Percentiles rank a stretch among this genome's conserved stretches.
Conservation (phyloP, 2,797 vertebrate genomes). For the Euthynnus affinis region DNA sequence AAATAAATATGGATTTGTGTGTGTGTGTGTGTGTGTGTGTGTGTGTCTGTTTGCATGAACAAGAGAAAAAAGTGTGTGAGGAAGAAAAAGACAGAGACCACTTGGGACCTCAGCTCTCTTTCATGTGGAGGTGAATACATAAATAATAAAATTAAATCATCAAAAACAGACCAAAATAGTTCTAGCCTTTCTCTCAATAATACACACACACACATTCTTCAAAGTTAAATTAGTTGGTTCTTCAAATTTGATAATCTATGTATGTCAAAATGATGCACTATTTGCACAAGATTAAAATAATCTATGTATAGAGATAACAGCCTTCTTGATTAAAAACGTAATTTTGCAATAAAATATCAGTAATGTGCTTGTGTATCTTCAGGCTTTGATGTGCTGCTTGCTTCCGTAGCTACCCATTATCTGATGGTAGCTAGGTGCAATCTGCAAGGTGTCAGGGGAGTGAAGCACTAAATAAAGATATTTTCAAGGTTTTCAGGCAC, state of each 20-base stretch:
- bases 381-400: slow-evolving; percentile 51
- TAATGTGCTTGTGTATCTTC: slow-evolving; percentile 36
- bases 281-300: slow-evolving; percentile 17
- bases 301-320: slow-evolving; percentile 1
- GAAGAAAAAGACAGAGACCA: slow-evolving; percentile 57
- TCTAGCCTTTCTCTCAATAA: slow-evolving; percentile 27
- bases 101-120: slow-evolving; percentile 76
- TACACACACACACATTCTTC: slow-evolving; percentile 43
- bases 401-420: slow-evolving; percentile 56
- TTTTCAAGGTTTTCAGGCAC: slow-evolving; percentile 71
- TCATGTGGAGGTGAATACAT: slow-evolving; percentile 83
- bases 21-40: neutral
- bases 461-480: slow-evolving; percentile 66
- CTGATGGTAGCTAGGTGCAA: slow-evolving; percentile 66
- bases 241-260: slow-evolving; percentile 43
- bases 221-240: slow-evolving; percentile 32
- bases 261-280: slow-evolving; percentile 1
- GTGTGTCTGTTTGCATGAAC: slow-evolving; percentile 44
- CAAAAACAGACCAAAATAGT: slow-evolving; percentile 79
- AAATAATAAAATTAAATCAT: slow-evolving; percentile 82
- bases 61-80: slow-evolving; percentile 43
- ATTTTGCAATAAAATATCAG: slow-evolving; percentile 31
- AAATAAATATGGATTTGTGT: slow-evolving; percentile 52
- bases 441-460: slow-evolving; percentile 63
- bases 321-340: slow-evolving; percentile 41